These are phyloP conservation scores for Heliocidaris tuberculata DNA, from an alignment of 35 echinoderm and acorn worm genomes.

Conservation along the genomic window DNA sequence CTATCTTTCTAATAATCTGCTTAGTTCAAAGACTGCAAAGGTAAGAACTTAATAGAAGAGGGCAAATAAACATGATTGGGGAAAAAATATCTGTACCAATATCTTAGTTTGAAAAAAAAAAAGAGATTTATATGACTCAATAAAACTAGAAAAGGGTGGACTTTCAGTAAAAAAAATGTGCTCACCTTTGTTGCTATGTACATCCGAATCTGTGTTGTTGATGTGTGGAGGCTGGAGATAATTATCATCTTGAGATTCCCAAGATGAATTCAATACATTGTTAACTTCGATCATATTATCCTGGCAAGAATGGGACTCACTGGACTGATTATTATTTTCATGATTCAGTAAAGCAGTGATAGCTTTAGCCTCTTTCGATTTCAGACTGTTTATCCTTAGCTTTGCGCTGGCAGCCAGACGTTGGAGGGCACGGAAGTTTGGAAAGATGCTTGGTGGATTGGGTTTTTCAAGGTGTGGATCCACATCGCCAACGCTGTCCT, in stretches of 20 bases:
- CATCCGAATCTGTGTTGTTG: background rate
- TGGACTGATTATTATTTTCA: background rate
- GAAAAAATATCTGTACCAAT: too few relatives aligned
- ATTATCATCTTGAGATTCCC: constrained; percentile 11
- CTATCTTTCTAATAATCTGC: too few relatives aligned
- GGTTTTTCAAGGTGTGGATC: background rate
- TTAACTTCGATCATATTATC: background rate
- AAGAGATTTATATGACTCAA: too few relatives aligned
- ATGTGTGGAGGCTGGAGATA: background rate
- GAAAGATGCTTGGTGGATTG: constrained; percentile 56
- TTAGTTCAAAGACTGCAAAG: too few relatives aligned
- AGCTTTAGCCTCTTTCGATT: constrained; percentile 35
- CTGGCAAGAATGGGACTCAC: constrained; percentile 16
- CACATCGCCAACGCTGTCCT: background rate
- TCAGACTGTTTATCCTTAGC: constrained; percentile 47
- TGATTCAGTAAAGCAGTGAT: constrained; percentile 23
- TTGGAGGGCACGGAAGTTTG: constrained; percentile 74
- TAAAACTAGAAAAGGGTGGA: too few relatives aligned
- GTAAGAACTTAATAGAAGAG: too few relatives aligned
- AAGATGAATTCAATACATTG: background rate
- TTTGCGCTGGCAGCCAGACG: constrained; percentile 71
- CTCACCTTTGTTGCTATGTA: background rate
- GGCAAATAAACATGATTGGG: too few relatives aligned
- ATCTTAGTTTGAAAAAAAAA: too few relatives aligned
- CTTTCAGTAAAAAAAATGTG: background rate